These are phyloP conservation scores for Acanthurus tractus DNA, from an alignment of 2,797 vertebrate genomes.

Conservation along the genomic window DNA sequence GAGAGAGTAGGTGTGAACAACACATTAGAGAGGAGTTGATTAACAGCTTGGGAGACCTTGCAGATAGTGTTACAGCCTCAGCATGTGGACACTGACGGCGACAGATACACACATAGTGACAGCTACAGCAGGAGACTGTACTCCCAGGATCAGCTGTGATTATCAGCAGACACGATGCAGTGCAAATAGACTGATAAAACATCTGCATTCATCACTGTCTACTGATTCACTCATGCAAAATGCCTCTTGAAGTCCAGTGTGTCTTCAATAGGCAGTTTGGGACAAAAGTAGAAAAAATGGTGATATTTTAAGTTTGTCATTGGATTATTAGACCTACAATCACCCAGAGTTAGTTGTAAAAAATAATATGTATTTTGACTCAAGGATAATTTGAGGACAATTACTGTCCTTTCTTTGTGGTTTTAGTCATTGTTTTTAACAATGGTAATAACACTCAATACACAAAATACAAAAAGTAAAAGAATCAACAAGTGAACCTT, in stretches of 20 bases:
- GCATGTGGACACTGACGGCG: conserved; percentile 60
- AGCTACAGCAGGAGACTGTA: conserved; percentile 41
- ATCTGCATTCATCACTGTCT: conserved; percentile 52
- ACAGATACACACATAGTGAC: conserved; percentile 55
- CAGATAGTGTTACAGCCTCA: conserved; percentile 67
- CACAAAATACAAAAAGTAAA: too few species aligned
- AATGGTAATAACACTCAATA: too few species aligned
- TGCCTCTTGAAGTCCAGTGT: neutral
- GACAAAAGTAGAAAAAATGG: neutral
- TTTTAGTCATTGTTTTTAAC: neutral
- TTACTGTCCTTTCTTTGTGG: neutral
- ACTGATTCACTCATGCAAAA: neutral
- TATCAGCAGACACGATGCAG: conserved; percentile 39
- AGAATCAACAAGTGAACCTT: too few species aligned
- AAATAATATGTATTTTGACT: too few species aligned
- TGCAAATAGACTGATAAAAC: conserved; percentile 59
- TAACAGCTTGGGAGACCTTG: conserved; percentile 69
- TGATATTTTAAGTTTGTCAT: neutral
- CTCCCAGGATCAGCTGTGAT: conserved; percentile 62
- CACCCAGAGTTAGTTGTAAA: too few species aligned
- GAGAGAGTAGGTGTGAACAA: conserved; percentile 82
- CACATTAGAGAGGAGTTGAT: conserved; percentile 79
- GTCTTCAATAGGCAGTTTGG: neutral
- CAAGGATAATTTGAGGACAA: neutral
- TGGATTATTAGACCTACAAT: too few species aligned